Percentiles rank a stretch among this genome's conserved stretches.
These are phyloP conservation scores for Anaspis maculata DNA, from an alignment of 2,888 invertebrate species.

Conservation along the genomic window DNA sequence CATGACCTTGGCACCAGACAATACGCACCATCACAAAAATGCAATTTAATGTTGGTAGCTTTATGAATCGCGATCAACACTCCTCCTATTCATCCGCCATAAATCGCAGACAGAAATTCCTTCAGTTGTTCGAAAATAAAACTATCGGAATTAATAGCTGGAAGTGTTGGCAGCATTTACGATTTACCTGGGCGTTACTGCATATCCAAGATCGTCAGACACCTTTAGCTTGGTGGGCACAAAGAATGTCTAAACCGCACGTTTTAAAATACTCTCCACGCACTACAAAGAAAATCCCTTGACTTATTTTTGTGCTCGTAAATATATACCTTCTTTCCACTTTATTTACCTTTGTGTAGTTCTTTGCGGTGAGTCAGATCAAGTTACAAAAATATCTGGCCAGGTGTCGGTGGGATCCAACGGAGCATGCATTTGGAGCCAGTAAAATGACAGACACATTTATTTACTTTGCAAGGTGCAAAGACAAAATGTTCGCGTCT, in stretches of 20 bases:
- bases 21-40: too few relatives aligned
- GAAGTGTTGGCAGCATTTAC: too few relatives aligned
- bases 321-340: conserved; percentile 12
- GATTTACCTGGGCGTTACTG: conserved; percentile 13
- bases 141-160: too few relatives aligned
- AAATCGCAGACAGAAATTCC: too few relatives aligned
- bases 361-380: conserved; percentile 5
- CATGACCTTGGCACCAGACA: too few relatives aligned
- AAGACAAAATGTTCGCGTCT: conserved; percentile 2
- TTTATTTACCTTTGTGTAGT: conserved; percentile 11
- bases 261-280: conserved; percentile 11
- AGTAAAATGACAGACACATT: conserved; percentile 4
- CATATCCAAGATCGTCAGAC: conserved; percentile 10
- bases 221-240: conserved; percentile 4
- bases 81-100: too few relatives aligned
- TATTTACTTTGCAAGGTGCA: conserved; percentile 2
- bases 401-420: conserved; percentile 8
- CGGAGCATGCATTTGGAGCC: conserved; percentile 1
- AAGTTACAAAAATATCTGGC: conserved; percentile 7
- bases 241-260: background rate
- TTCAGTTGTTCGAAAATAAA: too few relatives aligned
- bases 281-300: conserved; percentile 11
- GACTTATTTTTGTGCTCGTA: conserved; percentile 10
- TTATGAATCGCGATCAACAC: too few relatives aligned
- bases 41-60: too few relatives aligned